phyloP scores from a whole-genome alignment of 2,797 vertebrate genomes.

The Cuculus canorus region DNA sequence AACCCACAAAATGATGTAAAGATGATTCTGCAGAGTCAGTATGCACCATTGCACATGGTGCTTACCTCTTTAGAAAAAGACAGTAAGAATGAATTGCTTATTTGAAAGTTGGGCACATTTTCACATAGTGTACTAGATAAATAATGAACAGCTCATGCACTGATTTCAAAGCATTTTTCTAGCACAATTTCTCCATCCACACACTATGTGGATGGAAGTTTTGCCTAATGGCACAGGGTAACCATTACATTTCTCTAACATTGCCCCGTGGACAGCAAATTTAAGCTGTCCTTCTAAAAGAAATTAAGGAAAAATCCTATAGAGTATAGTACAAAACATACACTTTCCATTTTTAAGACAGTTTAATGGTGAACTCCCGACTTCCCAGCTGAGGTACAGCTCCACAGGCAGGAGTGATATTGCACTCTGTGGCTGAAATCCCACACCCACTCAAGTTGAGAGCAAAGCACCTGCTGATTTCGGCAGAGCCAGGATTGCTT shows the following conservation, averaged over 20 bases:
- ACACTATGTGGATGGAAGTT: not conserved
- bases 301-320: not conserved
- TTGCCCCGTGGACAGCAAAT: not conserved
- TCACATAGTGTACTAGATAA: not conserved
- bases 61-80: not conserved
- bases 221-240: fast-evolving
- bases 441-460: fast-evolving
- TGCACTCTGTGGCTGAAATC: not conserved
- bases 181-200: no score
- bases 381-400: not conserved
- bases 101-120: not conserved
- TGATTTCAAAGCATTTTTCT: not conserved
- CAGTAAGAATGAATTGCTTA: not conserved
- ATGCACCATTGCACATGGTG: not conserved
- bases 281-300: not conserved
- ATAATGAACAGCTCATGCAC: not conserved
- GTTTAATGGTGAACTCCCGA: not conserved
- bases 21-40: not conserved
- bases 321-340: not conserved
- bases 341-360: not conserved
- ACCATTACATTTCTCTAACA: not conserved
- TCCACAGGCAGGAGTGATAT: fast-evolving
- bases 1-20: not conserved
- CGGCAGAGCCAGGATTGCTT: not conserved
- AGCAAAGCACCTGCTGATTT: not conserved